Percentiles rank a stretch among this genome's conserved stretches.
phyloP scores from a whole-genome alignment of 1,140 invertebrate species.

The Limonius californicus region DNA sequence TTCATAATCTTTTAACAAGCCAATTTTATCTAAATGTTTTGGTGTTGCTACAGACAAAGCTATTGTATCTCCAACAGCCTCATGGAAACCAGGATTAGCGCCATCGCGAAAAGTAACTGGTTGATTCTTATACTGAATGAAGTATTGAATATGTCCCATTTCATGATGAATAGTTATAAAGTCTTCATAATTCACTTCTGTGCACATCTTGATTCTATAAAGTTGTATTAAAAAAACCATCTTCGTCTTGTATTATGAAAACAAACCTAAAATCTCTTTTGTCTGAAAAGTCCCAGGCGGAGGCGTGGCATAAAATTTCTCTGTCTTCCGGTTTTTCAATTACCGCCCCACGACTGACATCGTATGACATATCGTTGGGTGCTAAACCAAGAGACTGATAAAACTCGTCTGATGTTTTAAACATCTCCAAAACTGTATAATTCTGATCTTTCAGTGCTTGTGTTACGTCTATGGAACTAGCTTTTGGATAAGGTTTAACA shows the following conservation, averaged over 20 bases:
- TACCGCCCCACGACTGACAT: constrained; percentile 48
- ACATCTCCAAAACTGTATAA: constrained; percentile 47
- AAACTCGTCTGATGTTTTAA: constrained; percentile 50
- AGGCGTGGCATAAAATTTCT: constrained; percentile 69
- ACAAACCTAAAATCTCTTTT: constrained; percentile 59
- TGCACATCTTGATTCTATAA: constrained; percentile 62
- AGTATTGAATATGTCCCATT: constrained; percentile 75
- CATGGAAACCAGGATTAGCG: constrained; percentile 74
- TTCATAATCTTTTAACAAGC: constrained; percentile 22
- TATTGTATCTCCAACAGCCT: constrained; percentile 68
- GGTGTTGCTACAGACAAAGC: constrained; percentile 59
- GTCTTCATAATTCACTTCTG: constrained; percentile 60
- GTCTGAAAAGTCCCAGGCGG: constrained; percentile 77
- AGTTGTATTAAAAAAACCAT: too few species aligned
- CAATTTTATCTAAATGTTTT: constrained; percentile 21
- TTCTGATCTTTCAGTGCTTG: constrained; percentile 61
- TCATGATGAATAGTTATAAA: constrained; percentile 74
- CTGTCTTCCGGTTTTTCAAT: constrained; percentile 58
- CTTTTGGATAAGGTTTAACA: constrained; percentile 69
- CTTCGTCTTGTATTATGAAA: too few species aligned
- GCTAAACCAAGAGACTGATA: constrained; percentile 51
- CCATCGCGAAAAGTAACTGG: constrained; percentile 61
- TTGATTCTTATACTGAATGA: constrained; percentile 64
- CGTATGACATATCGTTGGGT: constrained; percentile 42
- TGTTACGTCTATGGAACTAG: constrained; percentile 68